phyloP scores from a whole-genome alignment of 2,113 vertebrate genomes.

The Neotoma lepida region DNA sequence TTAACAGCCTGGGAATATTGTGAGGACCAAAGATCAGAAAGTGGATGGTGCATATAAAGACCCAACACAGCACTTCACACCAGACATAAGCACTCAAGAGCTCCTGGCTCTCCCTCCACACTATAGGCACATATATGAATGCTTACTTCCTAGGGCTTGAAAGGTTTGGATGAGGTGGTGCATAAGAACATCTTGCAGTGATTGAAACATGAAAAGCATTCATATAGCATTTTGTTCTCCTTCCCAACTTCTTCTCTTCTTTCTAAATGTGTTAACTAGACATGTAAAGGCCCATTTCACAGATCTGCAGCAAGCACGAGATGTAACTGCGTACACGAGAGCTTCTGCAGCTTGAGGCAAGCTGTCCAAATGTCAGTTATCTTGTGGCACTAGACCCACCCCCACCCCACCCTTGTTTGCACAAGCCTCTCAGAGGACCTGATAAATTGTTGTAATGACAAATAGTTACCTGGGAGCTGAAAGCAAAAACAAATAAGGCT shows the following conservation, averaged over 20 bases:
- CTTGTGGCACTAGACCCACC: not conserved
- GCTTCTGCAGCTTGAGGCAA: not conserved
- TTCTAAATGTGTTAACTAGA: not conserved
- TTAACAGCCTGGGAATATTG: not conserved
- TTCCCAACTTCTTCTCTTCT: not conserved
- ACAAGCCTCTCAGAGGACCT: not conserved
- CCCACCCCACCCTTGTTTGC: not conserved
- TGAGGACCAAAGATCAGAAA: not conserved
- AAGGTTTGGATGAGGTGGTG: not conserved
- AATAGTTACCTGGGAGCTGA: slow-evolving; percentile 33
- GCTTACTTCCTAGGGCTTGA: not conserved
- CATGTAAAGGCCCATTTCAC: not conserved
- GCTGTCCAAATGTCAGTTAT: not conserved
- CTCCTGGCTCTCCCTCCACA: not conserved
- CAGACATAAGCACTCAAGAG: not conserved
- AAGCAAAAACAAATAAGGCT: slow-evolving; percentile 2
- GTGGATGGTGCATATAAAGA: not conserved
- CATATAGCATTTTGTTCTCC: not conserved
- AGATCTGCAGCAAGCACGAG: not conserved
- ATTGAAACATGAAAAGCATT: not conserved
- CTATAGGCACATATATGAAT: not conserved
- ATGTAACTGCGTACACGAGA: not conserved
- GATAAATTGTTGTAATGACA: not conserved
- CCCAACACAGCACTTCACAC: not conserved
- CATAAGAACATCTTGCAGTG: not conserved